These are phyloP conservation scores for Alfaro cultratus DNA, from an alignment of 2,797 vertebrate species.

Conservation along the genomic window DNA sequence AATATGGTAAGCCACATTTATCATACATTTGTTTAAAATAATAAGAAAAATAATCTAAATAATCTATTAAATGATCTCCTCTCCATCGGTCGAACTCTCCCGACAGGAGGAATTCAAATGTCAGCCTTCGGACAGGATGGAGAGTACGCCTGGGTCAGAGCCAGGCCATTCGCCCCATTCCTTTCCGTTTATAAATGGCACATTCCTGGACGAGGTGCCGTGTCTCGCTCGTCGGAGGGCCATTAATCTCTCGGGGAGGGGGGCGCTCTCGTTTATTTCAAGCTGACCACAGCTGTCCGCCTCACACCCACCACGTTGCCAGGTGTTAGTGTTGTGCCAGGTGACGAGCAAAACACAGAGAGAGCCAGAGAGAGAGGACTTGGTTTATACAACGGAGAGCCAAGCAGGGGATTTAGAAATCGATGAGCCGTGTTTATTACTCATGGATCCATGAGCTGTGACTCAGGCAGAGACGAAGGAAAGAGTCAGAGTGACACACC, in stretches of 20 bases:
- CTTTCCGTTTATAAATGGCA: conserved; percentile 83
- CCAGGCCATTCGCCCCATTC: conserved; percentile 84
- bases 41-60: not conserved
- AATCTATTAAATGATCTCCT: not conserved
- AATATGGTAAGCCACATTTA: not conserved
- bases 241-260: conserved; percentile 87
- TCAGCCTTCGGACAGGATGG: conserved; percentile 69
- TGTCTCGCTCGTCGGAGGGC: conserved; percentile 86
- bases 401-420: conserved; percentile 30
- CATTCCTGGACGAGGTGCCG: conserved; percentile 87
- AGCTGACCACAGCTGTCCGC: conserved; percentile 86
- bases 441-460: conserved; percentile 5
- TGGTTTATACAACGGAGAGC: conserved; percentile 24
- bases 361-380: conserved; percentile 1
- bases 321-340: conserved; percentile 70
- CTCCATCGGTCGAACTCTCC: conserved; percentile 32
- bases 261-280: conserved; percentile 83
- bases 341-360: conserved; percentile 64
- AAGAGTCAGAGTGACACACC: conserved; percentile 53
- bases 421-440: conserved; percentile 20
- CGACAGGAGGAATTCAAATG: conserved; percentile 64
- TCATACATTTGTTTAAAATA: not conserved
- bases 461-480: conserved; percentile 16
- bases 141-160: conserved; percentile 62
- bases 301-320: conserved; percentile 66